Evolutionary conservation across 2,888 invertebrate genomes (phyloP), one percentile per base, ranked within the genome.

Genomic region (Papilio demoleus): DNA sequence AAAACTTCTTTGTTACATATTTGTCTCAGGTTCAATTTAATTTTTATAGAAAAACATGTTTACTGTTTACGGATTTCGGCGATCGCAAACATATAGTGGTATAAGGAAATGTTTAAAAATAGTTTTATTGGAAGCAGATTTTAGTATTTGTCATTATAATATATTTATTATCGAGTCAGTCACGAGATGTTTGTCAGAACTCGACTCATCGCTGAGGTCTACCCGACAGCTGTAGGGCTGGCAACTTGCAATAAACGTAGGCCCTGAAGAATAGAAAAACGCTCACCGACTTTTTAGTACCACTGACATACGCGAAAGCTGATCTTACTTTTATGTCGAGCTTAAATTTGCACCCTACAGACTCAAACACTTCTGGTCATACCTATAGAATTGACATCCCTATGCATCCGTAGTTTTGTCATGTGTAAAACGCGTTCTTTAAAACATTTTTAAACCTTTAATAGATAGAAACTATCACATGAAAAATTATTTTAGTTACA

Each of bases 21-120:
- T 11, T 36, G 36, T 22, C 8, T n/a, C 12, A 6, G 1, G 14
- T 14, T 6, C n/a, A n/a, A n/a, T n/a, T n/a, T n/a, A n/a, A n/a
- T n/a, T n/a, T n/a, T n/a, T 14, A 14, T 12, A 27, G n/a, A 53
- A n/a, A 53, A 53, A 31, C 9, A 53, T 53, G 27, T 53, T 53
- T 50, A 50, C 24, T 50, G n/a, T n/a, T n/a, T n/a, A n/a, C n/a
- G n/a, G n/a, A n/a, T n/a, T 53, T 53, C 31, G 31, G 9, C 17
- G 53, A 31, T 31, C 2, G 6, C 27, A 53, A 53, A 53, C n/a
- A 47, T 22, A 22, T 22, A 24, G 22, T 24, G 11, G 22, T 9
- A 50, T 24, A 24, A 24, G 53, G 53, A 53, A 53, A 17, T 31
- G 9, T 27, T 27, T 53, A 53, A 53, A 53, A n/a, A 53, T 53